Percentiles rank a stretch among this genome's conserved stretches.
phyloP scores from a whole-genome alignment of 2,113 vertebrate species.

The Marmota monax region DNA sequence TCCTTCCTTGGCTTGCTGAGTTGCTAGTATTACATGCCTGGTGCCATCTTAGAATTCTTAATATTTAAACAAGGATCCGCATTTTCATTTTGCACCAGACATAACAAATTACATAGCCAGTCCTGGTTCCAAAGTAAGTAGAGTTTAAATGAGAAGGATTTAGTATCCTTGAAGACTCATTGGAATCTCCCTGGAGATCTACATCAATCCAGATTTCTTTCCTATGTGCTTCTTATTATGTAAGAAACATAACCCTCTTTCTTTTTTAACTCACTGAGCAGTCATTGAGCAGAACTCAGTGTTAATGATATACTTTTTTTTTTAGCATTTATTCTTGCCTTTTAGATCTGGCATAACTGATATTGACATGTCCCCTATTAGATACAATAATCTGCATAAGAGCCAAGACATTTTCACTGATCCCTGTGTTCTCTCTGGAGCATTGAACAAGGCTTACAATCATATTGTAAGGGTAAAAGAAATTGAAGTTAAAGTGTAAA shows the following conservation, averaged over 20 bases:
- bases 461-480: background rate
- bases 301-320: background rate
- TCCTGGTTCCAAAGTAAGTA: background rate
- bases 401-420: background rate
- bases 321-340: background rate
- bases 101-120: background rate
- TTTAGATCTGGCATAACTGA: background rate
- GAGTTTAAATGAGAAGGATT: background rate
- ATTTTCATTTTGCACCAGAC: background rate
- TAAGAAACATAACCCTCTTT: background rate
- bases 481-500: too few species aligned
- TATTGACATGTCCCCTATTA: background rate
- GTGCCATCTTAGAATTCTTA: background rate
- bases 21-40: too few species aligned
- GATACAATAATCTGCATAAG: background rate
- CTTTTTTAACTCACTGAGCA: background rate
- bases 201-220: background rate
- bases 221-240: background rate
- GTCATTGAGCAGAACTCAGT: background rate
- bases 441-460: background rate
- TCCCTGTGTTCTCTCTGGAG: background rate
- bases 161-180: background rate
- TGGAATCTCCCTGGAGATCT: background rate
- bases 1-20: too few species aligned
- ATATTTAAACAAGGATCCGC: background rate